Evolutionary conservation across 2,113 vertebrate genomes (phyloP).

Genomic region (Cricetomys ansorgei): DNA sequence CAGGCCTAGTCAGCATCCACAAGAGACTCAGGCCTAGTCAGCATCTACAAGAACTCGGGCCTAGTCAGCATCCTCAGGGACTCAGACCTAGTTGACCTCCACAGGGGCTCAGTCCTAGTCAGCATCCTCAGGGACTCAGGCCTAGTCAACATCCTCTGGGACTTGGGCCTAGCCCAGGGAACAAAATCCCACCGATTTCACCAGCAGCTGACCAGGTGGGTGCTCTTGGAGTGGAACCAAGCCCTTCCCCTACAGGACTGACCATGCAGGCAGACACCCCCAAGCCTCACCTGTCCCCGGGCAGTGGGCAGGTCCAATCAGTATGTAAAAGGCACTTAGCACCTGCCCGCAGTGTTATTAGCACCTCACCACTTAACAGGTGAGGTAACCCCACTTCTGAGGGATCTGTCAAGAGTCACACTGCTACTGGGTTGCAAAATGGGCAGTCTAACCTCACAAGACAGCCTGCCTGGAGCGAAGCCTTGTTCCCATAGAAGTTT

Average conservation of each 20-base stretch:
- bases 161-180: background rate
- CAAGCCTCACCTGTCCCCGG: background rate
- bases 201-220: background rate
- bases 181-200: accelerated
- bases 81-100: background rate
- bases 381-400: background rate
- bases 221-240: background rate
- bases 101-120: background rate
- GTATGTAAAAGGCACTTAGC: background rate
- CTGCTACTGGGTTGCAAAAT: background rate
- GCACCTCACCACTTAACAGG: background rate
- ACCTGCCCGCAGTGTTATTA: background rate
- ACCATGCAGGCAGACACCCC: accelerated
- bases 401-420: background rate
- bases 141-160: background rate
- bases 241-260: too few relatives aligned
- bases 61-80: background rate
- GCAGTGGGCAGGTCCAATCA: background rate
- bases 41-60: background rate
- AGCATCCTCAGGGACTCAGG: background rate
- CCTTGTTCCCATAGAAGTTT: background rate
- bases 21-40: background rate
- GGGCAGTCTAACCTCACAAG: background rate
- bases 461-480: background rate
- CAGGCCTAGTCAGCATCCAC: background rate